Evolutionary conservation across 1,140 invertebrate species (phyloP), one percentile per base, ranked within the genome.

Genomic region (Danaus melanippus): DNA sequence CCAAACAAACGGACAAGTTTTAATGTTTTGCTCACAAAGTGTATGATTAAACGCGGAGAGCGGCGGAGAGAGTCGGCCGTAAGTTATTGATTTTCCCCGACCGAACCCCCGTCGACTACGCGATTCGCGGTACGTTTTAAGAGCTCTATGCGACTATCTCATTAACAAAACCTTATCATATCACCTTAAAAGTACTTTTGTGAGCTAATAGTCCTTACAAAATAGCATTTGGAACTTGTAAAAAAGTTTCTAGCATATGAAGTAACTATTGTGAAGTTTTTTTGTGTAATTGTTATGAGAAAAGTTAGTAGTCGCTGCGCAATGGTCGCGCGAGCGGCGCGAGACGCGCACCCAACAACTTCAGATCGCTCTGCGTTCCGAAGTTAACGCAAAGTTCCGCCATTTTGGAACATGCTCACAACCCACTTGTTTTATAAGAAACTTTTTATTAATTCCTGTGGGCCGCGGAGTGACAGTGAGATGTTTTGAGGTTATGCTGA

Each of bases 341-440:
- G 63, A 71, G 74, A 62, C 77, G 81, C 79, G 82, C 84, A 83
- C 77, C 80, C 80, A 71, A 75, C 78, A 86, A 87, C 83, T 87
- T 87, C 82, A 84, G 79, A 71, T 74, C 79, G 84, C 76, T 86
- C 79, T 82, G 79, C 82, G 87, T 86, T 84, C 79, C 86, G 85
- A 88, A 88, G 84, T 88, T 88, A 86, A 85, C 84, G 75, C 84
- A 78, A 88, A 88, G 84, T 88, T 88, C 87, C 87, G 84, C 87
- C 87, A 87, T 88, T 88, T 88, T 88, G 85, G 86, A 84, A 87
- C 86, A 87, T 88, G 87, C 87, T 87, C 87, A 85, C 87, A 86
- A 87, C 84, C 87, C 84, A 88, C 87, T 88, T 87, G 87, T 88
- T 88, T 88, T 86, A 85, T 87, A 87, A 88, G 87, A 87, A 88